These are phyloP conservation scores for Bellardia pandia DNA, from an alignment of 2,888 invertebrate species.

Conservation along the genomic window DNA sequence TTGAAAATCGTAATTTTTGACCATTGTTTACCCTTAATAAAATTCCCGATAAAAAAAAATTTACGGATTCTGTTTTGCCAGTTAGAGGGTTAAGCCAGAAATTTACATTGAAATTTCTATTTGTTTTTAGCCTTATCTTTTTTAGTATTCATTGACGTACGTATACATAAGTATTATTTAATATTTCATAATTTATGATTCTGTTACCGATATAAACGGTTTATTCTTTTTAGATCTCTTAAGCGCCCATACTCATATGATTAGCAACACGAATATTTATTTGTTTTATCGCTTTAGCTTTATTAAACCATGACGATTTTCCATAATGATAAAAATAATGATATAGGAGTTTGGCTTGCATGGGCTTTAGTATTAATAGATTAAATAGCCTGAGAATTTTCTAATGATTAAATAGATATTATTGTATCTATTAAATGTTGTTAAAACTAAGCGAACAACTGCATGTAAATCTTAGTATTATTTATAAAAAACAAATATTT, in stretches of 20 bases:
- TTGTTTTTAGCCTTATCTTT: neutral
- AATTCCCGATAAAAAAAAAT: no score
- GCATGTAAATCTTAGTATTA: no score
- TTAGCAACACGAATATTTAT: neutral
- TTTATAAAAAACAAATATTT: no score
- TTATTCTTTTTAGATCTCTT: neutral
- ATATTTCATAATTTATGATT: slow-evolving; percentile 20
- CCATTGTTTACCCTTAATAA: no score
- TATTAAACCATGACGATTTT: slow-evolving; percentile 1
- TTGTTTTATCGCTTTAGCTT: neutral
- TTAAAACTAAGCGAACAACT: no score
- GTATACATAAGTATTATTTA: no score
- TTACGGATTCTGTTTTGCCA: no score
- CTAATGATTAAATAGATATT: no score
- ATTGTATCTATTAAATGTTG: no score
- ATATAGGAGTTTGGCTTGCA: neutral
- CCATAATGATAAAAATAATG: neutral
- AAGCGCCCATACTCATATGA: neutral
- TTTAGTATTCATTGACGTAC: neutral
- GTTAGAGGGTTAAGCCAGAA: neutral
- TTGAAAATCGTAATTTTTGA: no score
- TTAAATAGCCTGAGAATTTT: neutral
- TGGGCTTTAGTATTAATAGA: neutral
- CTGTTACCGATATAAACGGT: neutral
- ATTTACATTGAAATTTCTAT: neutral